phyloP scores from a whole-genome alignment of 2,888 invertebrate species.

The Gymnosoma rotundatum region DNA sequence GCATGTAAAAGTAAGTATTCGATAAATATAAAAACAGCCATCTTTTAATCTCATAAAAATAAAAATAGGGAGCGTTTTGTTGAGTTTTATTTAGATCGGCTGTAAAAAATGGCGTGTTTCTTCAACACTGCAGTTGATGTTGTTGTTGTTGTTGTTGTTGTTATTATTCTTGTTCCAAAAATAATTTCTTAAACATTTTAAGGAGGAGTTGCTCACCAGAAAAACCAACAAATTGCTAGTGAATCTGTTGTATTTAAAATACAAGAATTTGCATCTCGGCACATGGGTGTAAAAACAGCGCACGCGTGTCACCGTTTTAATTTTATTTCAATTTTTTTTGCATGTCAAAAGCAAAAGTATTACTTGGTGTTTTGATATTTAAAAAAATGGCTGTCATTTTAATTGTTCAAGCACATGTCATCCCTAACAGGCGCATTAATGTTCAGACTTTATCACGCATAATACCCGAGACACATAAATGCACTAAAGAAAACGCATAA shows the following conservation, averaged over 20 bases:
- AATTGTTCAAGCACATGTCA: constrained; percentile 67
- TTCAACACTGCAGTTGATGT: neutral
- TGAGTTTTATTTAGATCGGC: constrained; percentile 33
- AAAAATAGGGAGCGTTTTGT: constrained; percentile 16
- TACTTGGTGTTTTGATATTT: constrained; percentile 17
- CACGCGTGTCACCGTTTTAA: constrained; percentile 66
- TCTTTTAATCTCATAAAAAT: constrained; percentile 36
- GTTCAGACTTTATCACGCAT: constrained; percentile 49
- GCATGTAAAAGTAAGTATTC: neutral
- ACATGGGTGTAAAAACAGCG: constrained; percentile 64
- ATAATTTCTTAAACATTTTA: constrained; percentile 31
- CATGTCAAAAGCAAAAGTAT: neutral
- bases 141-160: neutral
- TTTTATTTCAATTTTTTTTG: constrained; percentile 26
- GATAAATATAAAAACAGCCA: constrained; percentile 28
- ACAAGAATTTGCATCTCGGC: constrained; percentile 39
- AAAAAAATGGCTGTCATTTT: constrained; percentile 63
- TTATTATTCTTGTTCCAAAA: constrained; percentile 29
- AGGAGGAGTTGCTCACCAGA: constrained; percentile 37
- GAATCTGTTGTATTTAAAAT: constrained; percentile 36
- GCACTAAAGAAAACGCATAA: constrained; percentile 37
- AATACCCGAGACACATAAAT: constrained; percentile 25
- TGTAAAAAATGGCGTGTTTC: constrained; percentile 34
- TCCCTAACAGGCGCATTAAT: constrained; percentile 41
- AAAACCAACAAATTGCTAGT: constrained; percentile 45